These are phyloP conservation scores for Heliangelus exortis DNA, from an alignment of 2,797 vertebrate genomes.

Conservation along the genomic window DNA sequence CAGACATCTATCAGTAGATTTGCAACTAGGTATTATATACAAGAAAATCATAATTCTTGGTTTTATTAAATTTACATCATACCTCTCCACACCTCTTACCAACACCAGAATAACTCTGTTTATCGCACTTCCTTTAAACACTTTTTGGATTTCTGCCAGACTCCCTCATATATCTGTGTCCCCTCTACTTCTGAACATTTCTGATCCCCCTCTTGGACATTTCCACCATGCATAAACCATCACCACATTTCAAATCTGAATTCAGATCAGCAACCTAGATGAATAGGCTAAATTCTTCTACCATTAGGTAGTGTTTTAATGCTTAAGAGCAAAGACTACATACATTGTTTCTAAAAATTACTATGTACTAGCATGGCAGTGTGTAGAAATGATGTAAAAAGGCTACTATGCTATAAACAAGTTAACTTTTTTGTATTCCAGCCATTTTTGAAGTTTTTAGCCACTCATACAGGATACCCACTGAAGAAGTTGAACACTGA, in stretches of 20 bases:
- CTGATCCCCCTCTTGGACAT: neutral
- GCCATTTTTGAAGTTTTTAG: conserved; percentile 60
- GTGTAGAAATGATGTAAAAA: neutral
- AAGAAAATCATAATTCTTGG: neutral
- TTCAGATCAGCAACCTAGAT: neutral
- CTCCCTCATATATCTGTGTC: neutral
- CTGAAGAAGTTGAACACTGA: conserved; percentile 36
- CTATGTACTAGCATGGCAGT: neutral
- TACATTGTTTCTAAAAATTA: neutral
- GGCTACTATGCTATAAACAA: neutral
- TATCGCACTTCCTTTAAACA: neutral
- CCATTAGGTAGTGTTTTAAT: neutral
- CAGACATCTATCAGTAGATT: neutral
- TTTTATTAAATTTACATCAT: neutral
- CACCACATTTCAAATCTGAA: neutral
- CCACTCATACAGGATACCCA: conserved; percentile 42
- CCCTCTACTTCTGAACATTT: neutral
- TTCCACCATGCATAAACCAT: neutral
- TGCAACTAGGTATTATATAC: neutral
- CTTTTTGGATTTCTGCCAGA: neutral
- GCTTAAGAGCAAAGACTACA: neutral
- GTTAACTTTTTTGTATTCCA: conserved; percentile 14
- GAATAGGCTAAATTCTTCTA: neutral
- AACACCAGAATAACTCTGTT: neutral
- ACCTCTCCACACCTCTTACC: neutral